Conservation (phyloP, 2,888 invertebrate species). For the Andrena chrysosceles region DNA sequence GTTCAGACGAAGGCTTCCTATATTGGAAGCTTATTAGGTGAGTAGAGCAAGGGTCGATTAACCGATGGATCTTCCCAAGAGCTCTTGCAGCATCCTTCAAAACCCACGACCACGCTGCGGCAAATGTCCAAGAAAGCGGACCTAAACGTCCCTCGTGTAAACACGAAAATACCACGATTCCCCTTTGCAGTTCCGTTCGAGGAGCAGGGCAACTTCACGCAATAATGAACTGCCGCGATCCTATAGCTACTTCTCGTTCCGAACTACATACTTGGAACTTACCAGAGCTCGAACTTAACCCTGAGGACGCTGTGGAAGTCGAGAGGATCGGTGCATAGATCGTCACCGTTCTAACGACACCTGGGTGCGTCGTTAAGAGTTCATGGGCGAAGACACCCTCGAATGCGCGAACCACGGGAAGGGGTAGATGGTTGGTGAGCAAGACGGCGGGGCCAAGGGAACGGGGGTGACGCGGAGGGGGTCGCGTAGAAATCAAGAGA, state of each 20-base stretch:
- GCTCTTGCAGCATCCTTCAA: not conserved
- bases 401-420: constrained; percentile 47
- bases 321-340: constrained; percentile 52
- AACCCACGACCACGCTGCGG: not conserved
- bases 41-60: not conserved
- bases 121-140: not conserved
- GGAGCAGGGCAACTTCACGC: constrained; percentile 6
- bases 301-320: constrained; percentile 44
- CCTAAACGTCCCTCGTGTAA: not conserved
- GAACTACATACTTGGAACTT: constrained; percentile 43
- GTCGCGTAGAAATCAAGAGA: constrained; percentile 47
- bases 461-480: not conserved
- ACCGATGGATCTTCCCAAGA: not conserved
- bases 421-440: constrained; percentile 26
- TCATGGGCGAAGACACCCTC: constrained; percentile 33
- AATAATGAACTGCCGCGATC: constrained; percentile 42
- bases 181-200: constrained; percentile 5
- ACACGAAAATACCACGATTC: constrained; percentile 31
- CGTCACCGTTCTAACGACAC: constrained; percentile 68
- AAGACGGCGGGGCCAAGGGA: constrained; percentile 7
- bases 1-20: not conserved
- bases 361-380: constrained; percentile 72
- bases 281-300: constrained; percentile 52
- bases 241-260: constrained; percentile 46
- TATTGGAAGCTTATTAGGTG: not conserved